Evolutionary conservation across 2,888 invertebrate genomes (phyloP).

Genomic region (Ceramica pisi): DNA sequence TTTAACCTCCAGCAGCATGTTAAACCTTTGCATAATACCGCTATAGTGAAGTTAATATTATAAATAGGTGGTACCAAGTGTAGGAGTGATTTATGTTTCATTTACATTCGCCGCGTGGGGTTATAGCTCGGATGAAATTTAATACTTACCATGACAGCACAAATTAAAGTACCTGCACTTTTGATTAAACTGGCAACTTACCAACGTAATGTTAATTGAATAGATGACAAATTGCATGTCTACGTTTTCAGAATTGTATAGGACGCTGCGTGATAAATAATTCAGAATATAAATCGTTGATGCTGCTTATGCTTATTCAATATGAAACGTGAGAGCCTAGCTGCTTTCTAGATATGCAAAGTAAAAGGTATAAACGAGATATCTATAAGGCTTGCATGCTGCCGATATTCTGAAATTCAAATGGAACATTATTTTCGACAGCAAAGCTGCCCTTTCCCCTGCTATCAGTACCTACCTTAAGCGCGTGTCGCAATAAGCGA

Average conservation of each 20-base stretch:
- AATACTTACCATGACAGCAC: conserved; percentile 57
- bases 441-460: not conserved
- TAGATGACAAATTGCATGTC: conserved; percentile 57
- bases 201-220: conserved; percentile 60
- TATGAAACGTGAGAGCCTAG: conserved; percentile 45
- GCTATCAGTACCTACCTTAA: conserved; percentile 5
- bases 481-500: not conserved
- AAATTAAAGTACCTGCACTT: conserved; percentile 59
- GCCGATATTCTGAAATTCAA: conserved; percentile 31
- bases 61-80: conserved; percentile 38
- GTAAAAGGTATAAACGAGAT: conserved; percentile 13
- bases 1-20: conserved; percentile 13
- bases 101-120: conserved; percentile 64
- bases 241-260: conserved; percentile 57
- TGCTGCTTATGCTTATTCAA: conserved; percentile 45
- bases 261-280: conserved; percentile 48
- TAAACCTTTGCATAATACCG: conserved; percentile 44
- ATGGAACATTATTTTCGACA: conserved; percentile 20
- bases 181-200: conserved; percentile 58
- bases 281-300: conserved; percentile 49
- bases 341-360: conserved; percentile 44
- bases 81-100: conserved; percentile 65
- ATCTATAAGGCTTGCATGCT: conserved; percentile 28
- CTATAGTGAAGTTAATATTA: conserved; percentile 39
- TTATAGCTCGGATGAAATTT: conserved; percentile 57